A percentile compares a stretch with the other conserved stretches of the same genome.
phyloP scores from a whole-genome alignment of 2,888 invertebrate genomes.

The Punctoribates punctum region DNA sequence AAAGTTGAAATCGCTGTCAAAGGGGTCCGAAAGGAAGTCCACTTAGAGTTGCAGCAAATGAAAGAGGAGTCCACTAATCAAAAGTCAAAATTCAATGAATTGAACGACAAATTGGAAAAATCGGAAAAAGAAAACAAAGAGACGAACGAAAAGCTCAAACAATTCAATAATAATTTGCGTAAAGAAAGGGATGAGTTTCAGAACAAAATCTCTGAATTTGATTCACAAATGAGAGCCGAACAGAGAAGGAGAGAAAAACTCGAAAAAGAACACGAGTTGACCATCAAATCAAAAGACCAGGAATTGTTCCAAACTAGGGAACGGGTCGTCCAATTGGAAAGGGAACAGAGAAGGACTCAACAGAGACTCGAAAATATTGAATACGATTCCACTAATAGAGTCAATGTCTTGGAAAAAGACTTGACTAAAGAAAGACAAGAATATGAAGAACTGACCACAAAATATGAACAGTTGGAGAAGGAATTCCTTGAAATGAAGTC shows the following conservation, averaged over 20 bases:
- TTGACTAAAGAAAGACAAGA: constrained; percentile 67
- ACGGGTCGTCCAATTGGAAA: constrained; percentile 47
- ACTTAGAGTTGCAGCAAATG: constrained; percentile 48
- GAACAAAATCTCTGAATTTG: constrained; percentile 57
- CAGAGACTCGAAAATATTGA: constrained; percentile 46
- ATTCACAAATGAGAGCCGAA: constrained; percentile 56
- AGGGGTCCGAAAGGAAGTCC: constrained; percentile 53
- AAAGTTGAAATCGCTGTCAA: constrained; percentile 62
- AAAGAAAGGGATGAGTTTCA: constrained; percentile 65
- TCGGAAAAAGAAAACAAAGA: constrained; percentile 64
- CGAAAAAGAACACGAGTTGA: constrained; percentile 67
- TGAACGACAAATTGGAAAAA: constrained; percentile 54
- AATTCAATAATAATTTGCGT: constrained; percentile 50
- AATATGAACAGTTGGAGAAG: constrained; percentile 77
- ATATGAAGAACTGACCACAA: constrained; percentile 72
- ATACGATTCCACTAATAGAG: constrained; percentile 40
- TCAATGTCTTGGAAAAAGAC: constrained; percentile 64
- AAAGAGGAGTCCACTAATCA: constrained; percentile 50
- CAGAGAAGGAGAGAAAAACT: constrained; percentile 66
- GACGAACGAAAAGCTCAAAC: constrained; percentile 60
- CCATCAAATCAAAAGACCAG: constrained; percentile 50
- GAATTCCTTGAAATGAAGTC: constrained; percentile 79
- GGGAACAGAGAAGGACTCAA: constrained; percentile 46
- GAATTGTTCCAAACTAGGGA: constrained; percentile 49
- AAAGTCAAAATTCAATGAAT: constrained; percentile 53